Evolutionary conservation across 2,797 vertebrate species (phyloP), one percentile per base, ranked within the genome.

Genomic region (Hylomyscus alleni): DNA sequence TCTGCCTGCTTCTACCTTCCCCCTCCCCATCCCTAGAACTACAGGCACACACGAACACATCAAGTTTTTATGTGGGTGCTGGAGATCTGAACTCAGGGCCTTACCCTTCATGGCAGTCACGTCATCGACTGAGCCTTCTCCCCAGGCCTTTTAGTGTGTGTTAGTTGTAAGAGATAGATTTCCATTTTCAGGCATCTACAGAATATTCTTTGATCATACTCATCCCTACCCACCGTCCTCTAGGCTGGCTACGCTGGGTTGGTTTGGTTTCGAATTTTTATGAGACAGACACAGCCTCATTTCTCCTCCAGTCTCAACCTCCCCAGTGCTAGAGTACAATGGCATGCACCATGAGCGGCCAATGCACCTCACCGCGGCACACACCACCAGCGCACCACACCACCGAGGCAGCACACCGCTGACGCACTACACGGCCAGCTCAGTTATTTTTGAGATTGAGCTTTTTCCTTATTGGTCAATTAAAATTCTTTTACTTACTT

Each of bases 401-500:
- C n/a, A n/a, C n/a, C n/a, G n/a, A n/a, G n/a, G n/a, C n/a, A n/a
- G n/a, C 44, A 44, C 44, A 44, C 44, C 6, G 44, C 44, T 6
- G 44, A 44, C 44, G 2, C 14, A 34, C 31, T 31, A 67, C 65
- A 67, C 14, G 0, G n/a, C 69, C 89, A 89, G 52, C 3, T 29
- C 90, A 56, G 31, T 80, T 90, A 69, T 93, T 83, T 44, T 26
- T 75, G 90, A 87, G 50, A 67, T 75, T 47, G 60, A 93, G 44
- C 89, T 13, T 37, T 88, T 94, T 92, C 67, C 14, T 37, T 72
- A 40, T 50, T 34, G 37, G 17, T 80, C 65, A 90, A 47, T 78
- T 90, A 50, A 78, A 37, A 65, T 90, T 50, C 19, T 73, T 40
- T 73, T 73, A 29, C 19, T 87, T 72, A 56, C 22, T 88, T 73